These are phyloP conservation scores for Sebastes melanostomus DNA, from an alignment of 2,797 vertebrate genomes.

Conservation along the genomic window DNA sequence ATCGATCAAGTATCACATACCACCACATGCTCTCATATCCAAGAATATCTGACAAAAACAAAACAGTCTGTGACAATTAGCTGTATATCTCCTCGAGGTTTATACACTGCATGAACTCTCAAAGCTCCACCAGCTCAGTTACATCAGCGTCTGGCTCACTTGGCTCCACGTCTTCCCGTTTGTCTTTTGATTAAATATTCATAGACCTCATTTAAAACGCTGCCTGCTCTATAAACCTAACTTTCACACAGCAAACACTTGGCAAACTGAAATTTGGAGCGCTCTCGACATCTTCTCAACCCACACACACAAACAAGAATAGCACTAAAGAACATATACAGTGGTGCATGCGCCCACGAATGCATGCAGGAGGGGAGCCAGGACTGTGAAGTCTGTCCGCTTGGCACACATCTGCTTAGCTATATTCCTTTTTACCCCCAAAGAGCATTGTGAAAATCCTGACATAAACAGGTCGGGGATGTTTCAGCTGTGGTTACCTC, in stretches of 20 bases:
- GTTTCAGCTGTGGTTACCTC: not conserved
- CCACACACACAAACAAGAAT: slow-evolving; percentile 61
- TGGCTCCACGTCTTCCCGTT: slow-evolving; percentile 29
- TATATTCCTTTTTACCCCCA: not conserved
- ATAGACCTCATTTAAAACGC: slow-evolving; percentile 49
- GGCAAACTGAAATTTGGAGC: slow-evolving; percentile 40
- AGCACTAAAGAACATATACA: slow-evolving; percentile 49
- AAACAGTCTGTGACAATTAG: not conserved
- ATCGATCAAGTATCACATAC: not conserved
- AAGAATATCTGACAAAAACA: slow-evolving; percentile 5
- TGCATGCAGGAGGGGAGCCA: slow-evolving; percentile 19
- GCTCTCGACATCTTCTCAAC: slow-evolving; percentile 50
- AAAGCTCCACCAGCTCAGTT: slow-evolving; percentile 34
- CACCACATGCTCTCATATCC: not conserved
- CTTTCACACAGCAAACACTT: slow-evolving; percentile 42
- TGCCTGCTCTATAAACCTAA: slow-evolving; percentile 46
- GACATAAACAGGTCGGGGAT: not conserved
- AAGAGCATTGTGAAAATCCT: not conserved
- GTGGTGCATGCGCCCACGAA: slow-evolving; percentile 41
- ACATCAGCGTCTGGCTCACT: slow-evolving; percentile 24
- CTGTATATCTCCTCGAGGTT: not conserved
- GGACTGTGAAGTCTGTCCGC: slow-evolving; percentile 18
- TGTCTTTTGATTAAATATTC: slow-evolving; percentile 68
- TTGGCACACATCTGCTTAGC: slow-evolving; percentile 10
- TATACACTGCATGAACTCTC: not conserved